Evolutionary conservation across 1,140 invertebrate genomes (phyloP).

Genomic region (Hyphantria cunea): DNA sequence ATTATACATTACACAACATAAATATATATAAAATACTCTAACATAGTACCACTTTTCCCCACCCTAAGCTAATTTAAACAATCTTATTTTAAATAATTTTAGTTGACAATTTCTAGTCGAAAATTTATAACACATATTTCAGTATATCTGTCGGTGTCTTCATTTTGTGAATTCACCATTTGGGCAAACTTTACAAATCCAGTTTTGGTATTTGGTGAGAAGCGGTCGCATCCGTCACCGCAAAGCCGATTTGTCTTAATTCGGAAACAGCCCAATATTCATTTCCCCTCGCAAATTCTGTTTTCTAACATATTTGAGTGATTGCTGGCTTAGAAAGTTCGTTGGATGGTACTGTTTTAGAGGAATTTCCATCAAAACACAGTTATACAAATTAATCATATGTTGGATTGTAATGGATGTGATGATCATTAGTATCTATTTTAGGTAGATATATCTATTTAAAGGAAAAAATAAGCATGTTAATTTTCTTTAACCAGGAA

Average conservation of each 20-base stretch:
- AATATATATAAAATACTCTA: too few relatives aligned
- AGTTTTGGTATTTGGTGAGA: constrained; percentile 19
- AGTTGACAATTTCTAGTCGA: constrained; percentile 6
- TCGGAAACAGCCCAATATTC: constrained; percentile 42
- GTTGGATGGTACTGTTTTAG: constrained; percentile 5
- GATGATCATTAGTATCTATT: too few relatives aligned
- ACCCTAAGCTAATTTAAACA: too few relatives aligned
- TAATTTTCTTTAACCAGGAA: too few relatives aligned
- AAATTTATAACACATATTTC: constrained; percentile 10
- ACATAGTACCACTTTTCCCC: too few relatives aligned
- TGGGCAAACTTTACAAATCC: constrained; percentile 15
- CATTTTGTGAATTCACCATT: constrained; percentile 15
- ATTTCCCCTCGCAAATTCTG: constrained; percentile 44
- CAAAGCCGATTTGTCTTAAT: constrained; percentile 47
- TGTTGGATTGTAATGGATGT: too few relatives aligned
- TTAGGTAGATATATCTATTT: too few relatives aligned
- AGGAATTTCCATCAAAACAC: constrained; percentile 2
- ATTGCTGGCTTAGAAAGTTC: constrained; percentile 21
- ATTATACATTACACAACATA: too few relatives aligned
- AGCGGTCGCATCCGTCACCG: constrained; percentile 23
- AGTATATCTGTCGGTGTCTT: constrained; percentile 2
- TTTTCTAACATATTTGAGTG: constrained; percentile 42
- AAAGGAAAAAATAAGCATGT: too few relatives aligned
- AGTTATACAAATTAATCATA: too few relatives aligned
- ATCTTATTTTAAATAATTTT: not conserved